Base-by-base conservation (phyloP, 2,113 vertebrate species). In the Hyaena hyaena region DNA sequence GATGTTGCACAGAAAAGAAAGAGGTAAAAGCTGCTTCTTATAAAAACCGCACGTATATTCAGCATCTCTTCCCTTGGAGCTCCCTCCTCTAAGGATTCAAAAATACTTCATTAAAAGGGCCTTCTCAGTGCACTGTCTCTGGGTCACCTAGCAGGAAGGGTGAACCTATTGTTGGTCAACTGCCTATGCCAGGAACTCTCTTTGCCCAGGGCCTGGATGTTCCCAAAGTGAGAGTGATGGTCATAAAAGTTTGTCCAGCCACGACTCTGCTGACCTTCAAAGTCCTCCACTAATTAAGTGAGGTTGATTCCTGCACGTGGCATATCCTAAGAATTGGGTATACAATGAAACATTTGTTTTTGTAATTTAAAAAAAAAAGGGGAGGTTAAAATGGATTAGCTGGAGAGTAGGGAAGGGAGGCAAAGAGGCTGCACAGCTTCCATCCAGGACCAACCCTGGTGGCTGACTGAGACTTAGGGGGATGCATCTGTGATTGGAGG, bases 1-100 rank as follows among this genome's bases (percentile, higher is more conserved):
- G 91, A 95, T 93, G 84, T 68, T 88, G 90, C 88, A 89, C 94
- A 97, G 97, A 98, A 96, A 95, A 96, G 91, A 55, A 93, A 96
- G 96, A 96, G 97, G 97, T 71, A 95, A 93, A 97, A 96, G 83
- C 89, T 90, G 92, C 80, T 95, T 55, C 71, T 96, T 95, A 88
- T 55, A 58, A 96, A 91, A 97, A 77, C 24, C 77, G 88, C 39
- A 73, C 69, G 83, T 23, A 87, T 86, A 96, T 77, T 92, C 83
- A 82, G 93, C 93, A 85, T 90, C 95, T 96, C 87, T 79, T 89
- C 55, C 58, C 74, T 91, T 4, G 4, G 65, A 79, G 61, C 80
- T 90, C 84, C 95, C 93, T 97, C 96, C 96, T 95, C 77, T 87
- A 69, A 79, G 71, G 92, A 97, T 68, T 93, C 94, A 96, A 96